Conservation (phyloP, 2,797 vertebrate species). For the Arrhamphus sclerolepis region DNA sequence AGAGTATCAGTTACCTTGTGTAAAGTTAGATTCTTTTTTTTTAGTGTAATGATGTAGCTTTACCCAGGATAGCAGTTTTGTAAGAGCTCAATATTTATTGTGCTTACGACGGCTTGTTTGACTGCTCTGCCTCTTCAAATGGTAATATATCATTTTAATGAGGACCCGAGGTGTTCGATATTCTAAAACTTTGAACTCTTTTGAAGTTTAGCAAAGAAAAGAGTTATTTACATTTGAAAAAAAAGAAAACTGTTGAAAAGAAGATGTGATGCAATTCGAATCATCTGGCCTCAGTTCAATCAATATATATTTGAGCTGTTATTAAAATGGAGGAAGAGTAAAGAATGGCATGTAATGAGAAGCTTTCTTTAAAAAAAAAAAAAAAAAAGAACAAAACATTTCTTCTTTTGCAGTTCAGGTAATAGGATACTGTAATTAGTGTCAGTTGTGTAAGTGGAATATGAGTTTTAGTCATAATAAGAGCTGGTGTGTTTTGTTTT, state of each 20-base stretch:
- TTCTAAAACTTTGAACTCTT: constrained; percentile 1
- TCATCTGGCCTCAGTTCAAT: constrained; percentile 15
- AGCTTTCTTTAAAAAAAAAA: constrained; percentile 16
- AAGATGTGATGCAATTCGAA: constrained; percentile 34
- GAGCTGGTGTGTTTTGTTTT: constrained; percentile 39
- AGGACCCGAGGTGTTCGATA: background rate
- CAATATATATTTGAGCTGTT: constrained; percentile 20
- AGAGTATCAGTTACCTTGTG: too few relatives aligned
- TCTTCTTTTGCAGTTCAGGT: constrained; percentile 34
- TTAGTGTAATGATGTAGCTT: too few relatives aligned
- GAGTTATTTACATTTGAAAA: background rate
- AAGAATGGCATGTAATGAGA: background rate
- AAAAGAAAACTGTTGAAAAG: constrained; percentile 8
- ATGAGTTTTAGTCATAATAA: constrained; percentile 46
- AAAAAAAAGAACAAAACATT: constrained; percentile 5
- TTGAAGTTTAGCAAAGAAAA: constrained; percentile 1
- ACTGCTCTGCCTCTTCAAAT: too few relatives aligned
- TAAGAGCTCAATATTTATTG: too few relatives aligned
- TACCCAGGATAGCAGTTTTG: too few relatives aligned
- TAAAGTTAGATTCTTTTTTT: too few relatives aligned
- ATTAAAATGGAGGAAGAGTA: constrained; percentile 38
- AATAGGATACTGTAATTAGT: constrained; percentile 36
- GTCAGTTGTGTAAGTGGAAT: constrained; percentile 37
- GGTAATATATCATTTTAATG: too few relatives aligned
- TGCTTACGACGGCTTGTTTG: too few relatives aligned